Evolutionary conservation across 2,797 vertebrate genomes (phyloP).

Genomic region (Esox lucius): DNA sequence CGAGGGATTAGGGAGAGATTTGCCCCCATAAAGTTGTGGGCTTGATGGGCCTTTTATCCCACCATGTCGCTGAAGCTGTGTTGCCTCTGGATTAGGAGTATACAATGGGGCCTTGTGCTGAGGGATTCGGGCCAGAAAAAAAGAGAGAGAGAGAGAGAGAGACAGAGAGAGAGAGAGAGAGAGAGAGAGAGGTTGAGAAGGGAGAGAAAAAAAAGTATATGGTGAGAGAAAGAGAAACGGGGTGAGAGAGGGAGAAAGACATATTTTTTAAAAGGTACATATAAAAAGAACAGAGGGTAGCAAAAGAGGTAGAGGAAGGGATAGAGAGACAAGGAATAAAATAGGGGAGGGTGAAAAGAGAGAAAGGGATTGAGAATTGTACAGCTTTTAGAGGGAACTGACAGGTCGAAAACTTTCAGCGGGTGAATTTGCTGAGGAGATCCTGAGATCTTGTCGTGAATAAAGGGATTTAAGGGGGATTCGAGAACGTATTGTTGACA

Average conservation of each 20-base stretch:
- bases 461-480: slow-evolving; percentile 74
- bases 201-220: slow-evolving; percentile 38
- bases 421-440: slow-evolving; percentile 70
- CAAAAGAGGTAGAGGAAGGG: slow-evolving; percentile 12
- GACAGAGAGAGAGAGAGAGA: slow-evolving; percentile 34
- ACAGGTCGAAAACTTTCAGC: slow-evolving; percentile 78
- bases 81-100: slow-evolving; percentile 94
- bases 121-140: slow-evolving; percentile 84
- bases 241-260: slow-evolving; percentile 15
- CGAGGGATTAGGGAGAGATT: slow-evolving; percentile 96
- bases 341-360: slow-evolving; percentile 36
- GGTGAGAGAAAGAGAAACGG: slow-evolving; percentile 27
- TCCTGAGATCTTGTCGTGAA: slow-evolving; percentile 74
- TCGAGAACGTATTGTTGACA: slow-evolving; percentile 61
- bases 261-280: background rate
- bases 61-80: slow-evolving; percentile 95
- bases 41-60: slow-evolving; percentile 98
- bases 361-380: slow-evolving; percentile 62
- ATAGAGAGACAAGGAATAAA: slow-evolving; percentile 46
- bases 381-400: slow-evolving; percentile 68
- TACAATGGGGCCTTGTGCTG: slow-evolving; percentile 96
- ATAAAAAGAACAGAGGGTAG: slow-evolving; percentile 7
- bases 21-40: slow-evolving; percentile 95
- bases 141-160: slow-evolving; percentile 34
- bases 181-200: slow-evolving; percentile 31